phyloP scores from a whole-genome alignment of 2,113 vertebrate genomes.

The Xyrauchen texanus region DNA sequence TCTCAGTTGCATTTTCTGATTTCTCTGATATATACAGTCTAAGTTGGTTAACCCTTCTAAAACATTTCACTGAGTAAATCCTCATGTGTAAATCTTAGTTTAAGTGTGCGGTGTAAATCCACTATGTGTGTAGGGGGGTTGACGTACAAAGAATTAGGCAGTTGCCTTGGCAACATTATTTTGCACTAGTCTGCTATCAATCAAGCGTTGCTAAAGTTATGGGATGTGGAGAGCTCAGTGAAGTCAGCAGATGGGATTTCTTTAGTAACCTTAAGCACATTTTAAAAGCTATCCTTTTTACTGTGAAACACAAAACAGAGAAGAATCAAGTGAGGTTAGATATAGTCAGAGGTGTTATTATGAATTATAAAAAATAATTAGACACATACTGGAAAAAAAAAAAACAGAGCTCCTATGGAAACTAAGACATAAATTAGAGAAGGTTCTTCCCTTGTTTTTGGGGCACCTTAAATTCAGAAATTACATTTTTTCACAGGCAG shows the following conservation, averaged over 20 bases:
- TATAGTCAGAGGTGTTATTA: too few relatives aligned
- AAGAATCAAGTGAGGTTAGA: too few relatives aligned
- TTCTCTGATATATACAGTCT: slow-evolving; percentile 44
- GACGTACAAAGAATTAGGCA: slow-evolving; percentile 61
- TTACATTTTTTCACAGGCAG: too few relatives aligned
- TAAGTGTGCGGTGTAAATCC: slow-evolving; percentile 38
- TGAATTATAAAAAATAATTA: too few relatives aligned
- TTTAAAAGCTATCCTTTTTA: too few relatives aligned
- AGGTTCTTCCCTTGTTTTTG: too few relatives aligned
- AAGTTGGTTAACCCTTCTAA: slow-evolving; percentile 48
- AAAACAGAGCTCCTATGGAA: too few relatives aligned
- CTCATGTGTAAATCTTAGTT: slow-evolving; percentile 66
- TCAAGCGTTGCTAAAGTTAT: too few relatives aligned
- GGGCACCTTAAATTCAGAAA: too few relatives aligned
- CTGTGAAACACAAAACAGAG: too few relatives aligned
- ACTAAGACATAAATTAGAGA: too few relatives aligned
- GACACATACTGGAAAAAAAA: too few relatives aligned
- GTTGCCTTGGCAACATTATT: slow-evolving; percentile 75
- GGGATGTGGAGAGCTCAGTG: background rate
- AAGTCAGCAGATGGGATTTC: background rate
- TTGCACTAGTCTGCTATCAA: slow-evolving; percentile 60
- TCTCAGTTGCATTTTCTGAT: slow-evolving; percentile 55
- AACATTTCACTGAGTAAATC: slow-evolving; percentile 66
- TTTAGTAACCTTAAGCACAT: background rate
- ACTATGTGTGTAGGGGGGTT: slow-evolving; percentile 42